Evolutionary conservation across 2,113 vertebrate genomes (phyloP), one percentile per base, ranked within the genome.

Genomic region (Tragelaphus imberbis): DNA sequence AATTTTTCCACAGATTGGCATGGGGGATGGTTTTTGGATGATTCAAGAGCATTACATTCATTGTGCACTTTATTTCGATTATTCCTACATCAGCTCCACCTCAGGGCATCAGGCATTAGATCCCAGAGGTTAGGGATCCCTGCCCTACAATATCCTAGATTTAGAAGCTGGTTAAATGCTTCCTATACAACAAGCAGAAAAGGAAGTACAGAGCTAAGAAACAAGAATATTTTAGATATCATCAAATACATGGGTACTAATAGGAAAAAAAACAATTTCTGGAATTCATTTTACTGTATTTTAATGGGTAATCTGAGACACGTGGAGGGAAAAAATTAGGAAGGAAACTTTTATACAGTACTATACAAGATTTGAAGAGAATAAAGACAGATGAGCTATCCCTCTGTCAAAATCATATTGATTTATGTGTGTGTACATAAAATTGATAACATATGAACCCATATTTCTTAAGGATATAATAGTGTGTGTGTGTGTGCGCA

Each of bases 241-340:
- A 88, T 93, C 61, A 84, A 89, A 93, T 65, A 91, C 4, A 36
- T 49, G 17, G 58, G 13, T 51, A 7, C n/a, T 77, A 80, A 58
- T 4, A 92, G 28, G 51, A 33, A 88, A 95, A 44, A 95, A 88
- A 40, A 2, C 47, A 51, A 82, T 85, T 90, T 88, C 9, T n/a
- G 28, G 14, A 84, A 96, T 89, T 89, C 1, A 79, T 96, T 96
- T 93, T 84, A 84, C 16, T 89, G 88, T 79, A 84, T 93, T 94
- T 94, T 91, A 96, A 86, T 71, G 27, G 33, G 51, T 91, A 94
- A 94, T 51, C 21, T n/a, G 61, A 91, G n/a, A 95, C 44, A 94
- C 25, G n/a, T 95, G 16, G 19, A 92, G 3, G 10, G 49, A 47
- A 92, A 88, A 85, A 95, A 65, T 28, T 33, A 94, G 44, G 33